Evolutionary conservation across 2,797 vertebrate species (phyloP), one percentile per base, ranked within the genome.

Genomic region (Antrozous pallidus): DNA sequence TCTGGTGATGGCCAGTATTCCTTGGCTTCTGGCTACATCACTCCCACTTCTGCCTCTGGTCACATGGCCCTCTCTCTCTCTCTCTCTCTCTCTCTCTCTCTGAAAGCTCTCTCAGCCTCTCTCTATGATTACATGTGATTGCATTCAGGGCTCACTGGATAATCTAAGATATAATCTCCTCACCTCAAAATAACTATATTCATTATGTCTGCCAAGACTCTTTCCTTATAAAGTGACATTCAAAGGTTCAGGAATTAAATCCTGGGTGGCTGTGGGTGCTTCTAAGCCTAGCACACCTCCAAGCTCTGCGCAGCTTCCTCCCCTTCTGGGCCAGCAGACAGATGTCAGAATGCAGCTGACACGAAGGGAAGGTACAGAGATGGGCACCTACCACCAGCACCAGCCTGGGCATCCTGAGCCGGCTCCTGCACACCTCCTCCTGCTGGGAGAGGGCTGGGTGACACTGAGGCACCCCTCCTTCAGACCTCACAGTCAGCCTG

Each of bases 381-480:
- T 33, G 17, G 56, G 20, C 18, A 13, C 22, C 0, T 1, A 2
- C 28, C 24, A 2, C 42, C 61, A 14, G 26, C 3, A 26, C 2
- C 40, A 0, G 1, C 47, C 67, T 26, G 11, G 33, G 31, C 17
- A 33, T 42, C 51, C 42, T 14, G 0, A 42, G 51, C n/a, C 0
- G 0, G 20, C 49, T 69, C 58, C 24, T 20, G 6, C 6, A 18
- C 7, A 26, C 54, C 40, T 56, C 12, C 54, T 77, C 45, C 71
- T 49, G 28, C 42, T 38, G 78, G 33, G 63, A 33, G 26, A 85
- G 40, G 1, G 17, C 26, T 63, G 40, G 17, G 16, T 40, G 80
- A 63, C 58, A 24, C 47, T 1, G 8, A 82, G 71, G 36, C 33
- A 40, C 26, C 70, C 38, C 65, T 38, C 56, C 49, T 69, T 22